Base-by-base conservation (phyloP, 1,140 invertebrate genomes). In the Bombus polaris region DNA sequence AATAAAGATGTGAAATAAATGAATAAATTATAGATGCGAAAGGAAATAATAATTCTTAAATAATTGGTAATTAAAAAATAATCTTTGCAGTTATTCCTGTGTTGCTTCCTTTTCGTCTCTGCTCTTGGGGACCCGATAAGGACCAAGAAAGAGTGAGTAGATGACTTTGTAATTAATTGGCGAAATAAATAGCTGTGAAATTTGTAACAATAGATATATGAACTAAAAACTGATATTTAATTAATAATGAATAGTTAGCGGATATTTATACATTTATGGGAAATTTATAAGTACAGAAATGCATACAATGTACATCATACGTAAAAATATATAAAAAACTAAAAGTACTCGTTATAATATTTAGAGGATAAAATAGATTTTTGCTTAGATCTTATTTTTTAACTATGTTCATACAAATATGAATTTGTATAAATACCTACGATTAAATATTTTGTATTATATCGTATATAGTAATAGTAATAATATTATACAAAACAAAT, bases 121-220 rank as follows among this genome's bases (percentile, higher is more conserved):
- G 87, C 92, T 39, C 76, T 93, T n/a, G 92, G 90, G 78, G 95
- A 94, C 66, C 94, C 94, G 62, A 94, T 94, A 73, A 92, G 93
- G 76, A 57, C 59, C n/a, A 94, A 94, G 42, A 93, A 93, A 92
- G 95, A 94, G 93, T 95, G 87, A 95, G 95, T 95, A 86, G 6
- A 74, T 39, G 35, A 44, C 9, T 1, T 28, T 8, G 3, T 59
- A 6, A 79, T 25, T 39, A 70, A 70, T 4, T 37, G 35, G 9
- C 9, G 3, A 37, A 68, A 68, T 18, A 28, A 37, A 72, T 72
- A 70, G 15, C 25, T 37, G 8, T 37, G 8, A 70, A 22, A 37
- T 35, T 9, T 35, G 9, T 37, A 18, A 37, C 3, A 35, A 32
- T 22, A 22, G 3, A 37, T 25, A 10, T 65, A n/a, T 65, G 13